Conservation (phyloP, 2,113 vertebrate species). For the Lutjanus erythropterus region DNA sequence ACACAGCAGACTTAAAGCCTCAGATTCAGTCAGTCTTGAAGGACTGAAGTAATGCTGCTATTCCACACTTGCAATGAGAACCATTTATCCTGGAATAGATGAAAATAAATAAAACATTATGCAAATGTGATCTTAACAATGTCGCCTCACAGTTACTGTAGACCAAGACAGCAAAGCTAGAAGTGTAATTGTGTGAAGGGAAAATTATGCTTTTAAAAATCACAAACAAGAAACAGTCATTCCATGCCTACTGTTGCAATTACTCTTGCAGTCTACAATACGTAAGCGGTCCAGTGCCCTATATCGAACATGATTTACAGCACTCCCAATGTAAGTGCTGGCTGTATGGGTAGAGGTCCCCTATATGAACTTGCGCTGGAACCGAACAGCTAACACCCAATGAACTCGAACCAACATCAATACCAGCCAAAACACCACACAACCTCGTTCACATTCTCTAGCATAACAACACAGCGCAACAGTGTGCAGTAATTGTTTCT, state of each 20-base stretch:
- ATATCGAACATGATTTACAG: not conserved
- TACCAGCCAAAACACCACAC: constrained; percentile 25
- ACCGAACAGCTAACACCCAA: constrained; percentile 9
- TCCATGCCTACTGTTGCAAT: not conserved
- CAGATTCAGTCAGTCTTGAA: not conserved
- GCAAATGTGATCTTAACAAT: constrained; percentile 42
- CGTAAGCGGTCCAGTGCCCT: not conserved
- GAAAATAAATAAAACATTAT: not conserved
- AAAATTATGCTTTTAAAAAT: not conserved
- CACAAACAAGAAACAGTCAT: too few species aligned
- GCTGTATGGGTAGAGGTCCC: constrained; percentile 1
- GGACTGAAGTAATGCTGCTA: not conserved
- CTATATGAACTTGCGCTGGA: constrained; percentile 7
- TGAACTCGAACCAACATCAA: constrained; percentile 26
- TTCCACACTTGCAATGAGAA: not conserved
- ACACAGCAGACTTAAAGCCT: not conserved
- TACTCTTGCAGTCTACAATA: not conserved
- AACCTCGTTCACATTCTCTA: constrained; percentile 19
- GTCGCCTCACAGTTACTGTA: not conserved
- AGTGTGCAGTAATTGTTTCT: constrained; percentile 58
- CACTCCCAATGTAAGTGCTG: not conserved
- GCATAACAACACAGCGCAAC: constrained; percentile 15
- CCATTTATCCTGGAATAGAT: not conserved
- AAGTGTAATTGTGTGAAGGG: not conserved
- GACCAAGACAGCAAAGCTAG: not conserved